phyloP scores from a whole-genome alignment of 2,888 invertebrate genomes.

The Limnephilus lunatus region DNA sequence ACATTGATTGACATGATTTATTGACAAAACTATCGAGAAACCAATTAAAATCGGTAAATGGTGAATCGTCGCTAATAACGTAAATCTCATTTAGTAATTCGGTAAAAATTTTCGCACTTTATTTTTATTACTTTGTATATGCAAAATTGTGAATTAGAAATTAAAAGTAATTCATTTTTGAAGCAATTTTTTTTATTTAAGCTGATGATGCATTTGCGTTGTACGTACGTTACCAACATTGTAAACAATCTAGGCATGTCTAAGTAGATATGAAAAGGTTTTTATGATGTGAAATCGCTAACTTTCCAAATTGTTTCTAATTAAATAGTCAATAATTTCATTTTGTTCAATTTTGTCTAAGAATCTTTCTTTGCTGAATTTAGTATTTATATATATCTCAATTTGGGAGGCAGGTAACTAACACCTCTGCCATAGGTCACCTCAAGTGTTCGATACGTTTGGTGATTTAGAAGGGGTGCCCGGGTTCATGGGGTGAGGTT shows the following conservation, averaged over 20 bases:
- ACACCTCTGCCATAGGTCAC: too few species aligned
- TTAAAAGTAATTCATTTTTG: background rate
- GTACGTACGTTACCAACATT: background rate
- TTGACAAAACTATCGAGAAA: background rate
- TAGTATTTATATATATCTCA: too few species aligned
- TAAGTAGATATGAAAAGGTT: background rate
- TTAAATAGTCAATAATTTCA: background rate
- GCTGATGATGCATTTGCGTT: background rate
- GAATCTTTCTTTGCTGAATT: background rate
- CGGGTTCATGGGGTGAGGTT: too few species aligned
- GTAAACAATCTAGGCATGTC: background rate
- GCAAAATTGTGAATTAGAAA: background rate
- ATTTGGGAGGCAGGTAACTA: too few species aligned
- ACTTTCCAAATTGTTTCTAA: background rate
- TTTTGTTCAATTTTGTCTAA: background rate
- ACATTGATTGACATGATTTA: background rate
- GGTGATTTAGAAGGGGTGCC: too few species aligned
- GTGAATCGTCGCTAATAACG: background rate
- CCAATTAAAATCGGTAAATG: background rate
- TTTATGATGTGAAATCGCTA: background rate
- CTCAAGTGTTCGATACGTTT: too few species aligned
- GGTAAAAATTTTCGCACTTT: background rate
- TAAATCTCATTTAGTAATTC: background rate
- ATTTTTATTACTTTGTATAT: background rate
- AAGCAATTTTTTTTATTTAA: background rate